Percentiles rank a stretch among this genome's conserved stretches.
These are phyloP conservation scores for Lamellibrachia satsuma DNA, from an alignment of 2,888 invertebrate genomes.

Conservation along the genomic window DNA sequence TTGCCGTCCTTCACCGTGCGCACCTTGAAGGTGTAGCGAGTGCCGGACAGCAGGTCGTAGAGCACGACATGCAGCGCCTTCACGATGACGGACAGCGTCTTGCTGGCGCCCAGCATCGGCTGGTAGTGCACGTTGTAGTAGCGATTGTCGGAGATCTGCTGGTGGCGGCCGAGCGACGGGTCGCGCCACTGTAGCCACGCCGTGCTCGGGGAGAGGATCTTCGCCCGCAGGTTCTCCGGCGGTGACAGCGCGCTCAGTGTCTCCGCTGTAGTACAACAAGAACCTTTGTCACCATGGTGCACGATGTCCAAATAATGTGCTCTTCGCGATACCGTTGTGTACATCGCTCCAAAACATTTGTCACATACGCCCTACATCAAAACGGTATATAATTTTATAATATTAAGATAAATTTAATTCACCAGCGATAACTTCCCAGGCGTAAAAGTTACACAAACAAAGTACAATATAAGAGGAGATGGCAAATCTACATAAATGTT, in stretches of 20 bases:
- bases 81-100: conserved; percentile 80
- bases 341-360: no score
- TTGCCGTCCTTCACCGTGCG: conserved; percentile 77
- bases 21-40: conserved; percentile 89
- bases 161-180: conserved; percentile 39
- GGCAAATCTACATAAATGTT: no score
- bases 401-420: no score
- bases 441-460: no score
- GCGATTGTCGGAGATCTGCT: conserved; percentile 40
- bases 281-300: no score
- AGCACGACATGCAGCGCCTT: conserved; percentile 82
- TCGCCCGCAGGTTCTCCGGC: conserved; percentile 34
- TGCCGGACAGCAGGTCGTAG: conserved; percentile 80
- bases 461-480: no score
- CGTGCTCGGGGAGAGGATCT: conserved; percentile 40
- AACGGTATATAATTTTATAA: no score
- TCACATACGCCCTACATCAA: no score
- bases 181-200: conserved; percentile 42
- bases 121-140: conserved; percentile 43
- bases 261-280: background rate
- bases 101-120: conserved; percentile 68
- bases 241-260: conserved; percentile 26
- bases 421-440: no score
- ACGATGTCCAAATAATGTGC: no score
- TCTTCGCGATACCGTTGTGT: no score